Evolutionary conservation across 2,797 vertebrate species (phyloP), one percentile per base, ranked within the genome.

Genomic region (Thunnus albacares): DNA sequence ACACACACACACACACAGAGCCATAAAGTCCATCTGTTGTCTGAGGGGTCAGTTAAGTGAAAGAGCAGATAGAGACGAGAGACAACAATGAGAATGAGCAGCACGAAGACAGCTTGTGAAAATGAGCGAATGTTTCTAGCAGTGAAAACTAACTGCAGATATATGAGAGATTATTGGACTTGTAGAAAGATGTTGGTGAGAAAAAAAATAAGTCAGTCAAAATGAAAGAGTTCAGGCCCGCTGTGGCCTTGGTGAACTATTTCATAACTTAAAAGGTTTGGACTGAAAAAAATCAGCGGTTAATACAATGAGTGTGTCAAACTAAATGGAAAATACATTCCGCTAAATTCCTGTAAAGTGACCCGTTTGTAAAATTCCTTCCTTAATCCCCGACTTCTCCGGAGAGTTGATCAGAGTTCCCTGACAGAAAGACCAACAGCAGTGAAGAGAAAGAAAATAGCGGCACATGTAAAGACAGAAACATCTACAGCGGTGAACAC

Each of bases 1-100:
- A 68, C 13, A 80, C 66, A 59, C 43, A 47, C 41, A 59, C 58
- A 78, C 30, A 68, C 13, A 80, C 66, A 59, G 1, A 67, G 55
- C 30, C 70, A 84, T 81, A 78, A 87, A 88, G 69, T 66, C 83
- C 85, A 90, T 90, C 85, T 91, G 88, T 65, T 79, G 78, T 77
- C 5, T 55, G 51, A 57, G 20, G 45, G 49, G 38, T 57, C 12
- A 61, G 66, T 49, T 22, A 49, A 86, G 77, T 61, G 67, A 82
- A 55, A 66, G 35, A 74, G 43, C 62, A 82, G 80, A 71, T 3
- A 56, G 22, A 69, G 35, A 30, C 5, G 14, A 57, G 57, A 51
- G 17, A 58, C 9, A 43, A 20, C 53, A 62, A n/a, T 6, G 5
- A 33, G 24, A 9, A 45, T 35, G 28, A 30, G 28, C 0, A 33